Conservation (phyloP, 2,797 vertebrate genomes). For the Halcyon leucocephala region DNA sequence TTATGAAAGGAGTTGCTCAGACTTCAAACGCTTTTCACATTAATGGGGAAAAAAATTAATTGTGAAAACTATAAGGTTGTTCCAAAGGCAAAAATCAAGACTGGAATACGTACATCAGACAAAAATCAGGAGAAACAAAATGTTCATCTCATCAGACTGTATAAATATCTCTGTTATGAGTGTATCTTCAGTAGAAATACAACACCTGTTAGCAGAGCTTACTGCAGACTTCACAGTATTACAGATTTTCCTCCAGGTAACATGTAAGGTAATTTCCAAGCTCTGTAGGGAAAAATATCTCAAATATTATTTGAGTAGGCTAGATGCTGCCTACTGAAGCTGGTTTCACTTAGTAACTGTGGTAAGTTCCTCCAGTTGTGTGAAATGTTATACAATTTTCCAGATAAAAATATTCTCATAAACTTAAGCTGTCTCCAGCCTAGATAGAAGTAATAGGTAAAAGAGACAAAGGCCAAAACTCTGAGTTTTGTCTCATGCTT, state of each 20-base stretch:
- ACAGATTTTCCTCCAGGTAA: not conserved
- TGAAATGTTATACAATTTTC: not conserved
- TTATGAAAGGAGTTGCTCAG: not conserved
- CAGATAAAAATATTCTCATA: not conserved
- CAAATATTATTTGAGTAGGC: not conserved
- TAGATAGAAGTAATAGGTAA: not conserved
- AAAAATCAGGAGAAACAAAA: not conserved
- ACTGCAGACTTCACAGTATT: not conserved
- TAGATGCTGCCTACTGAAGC: not conserved
- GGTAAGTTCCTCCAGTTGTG: not conserved
- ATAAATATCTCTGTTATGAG: not conserved
- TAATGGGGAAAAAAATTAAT: not conserved
- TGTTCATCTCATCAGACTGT: not conserved
- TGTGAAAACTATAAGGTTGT: not conserved
- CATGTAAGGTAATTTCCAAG: not conserved
- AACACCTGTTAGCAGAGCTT: not conserved
- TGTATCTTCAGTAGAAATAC: not conserved
- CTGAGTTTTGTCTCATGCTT: not conserved
- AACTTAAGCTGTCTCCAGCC: not conserved
- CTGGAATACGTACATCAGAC: not conserved
- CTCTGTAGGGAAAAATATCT: not conserved
- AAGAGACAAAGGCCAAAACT: not conserved
- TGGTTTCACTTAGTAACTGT: not conserved
- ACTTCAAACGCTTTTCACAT: conserved; percentile 24
- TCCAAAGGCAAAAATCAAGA: not conserved